Base-by-base conservation (phyloP, 35 echinoderm and acorn worm genomes). In the Heliocidaris erythrogramma region DNA sequence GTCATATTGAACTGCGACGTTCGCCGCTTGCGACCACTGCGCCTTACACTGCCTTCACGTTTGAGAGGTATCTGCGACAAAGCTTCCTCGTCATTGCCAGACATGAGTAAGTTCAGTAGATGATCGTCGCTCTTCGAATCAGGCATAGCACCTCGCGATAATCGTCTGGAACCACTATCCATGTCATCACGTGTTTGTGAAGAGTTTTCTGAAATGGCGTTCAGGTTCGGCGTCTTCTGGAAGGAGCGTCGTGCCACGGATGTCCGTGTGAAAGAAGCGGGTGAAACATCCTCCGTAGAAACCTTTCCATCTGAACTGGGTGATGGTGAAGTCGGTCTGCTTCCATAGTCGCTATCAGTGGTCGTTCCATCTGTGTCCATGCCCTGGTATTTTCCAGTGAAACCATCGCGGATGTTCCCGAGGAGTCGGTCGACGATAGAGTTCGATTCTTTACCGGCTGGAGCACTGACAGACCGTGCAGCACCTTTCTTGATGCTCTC, bases 371-470 rank as follows among this genome's bases (percentile, higher is more conserved):
- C 50, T 13, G 17, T 85, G n/a, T 94, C 93, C 18, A 94, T 48
- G 21, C 59, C 94, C 30, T 93, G 93, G 16, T 96, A 92, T 42
- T 91, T 86, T 88, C 49, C 30, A 13, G 96, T 86, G 85, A 99
- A 97, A 5, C 98, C 98, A 65, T 92, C 95, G 13, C 95, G 95
- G 94, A 97, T 96, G 49, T 96, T 96, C 16, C 96, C 96, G 3
- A 99, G 92, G 29, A 99, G 65, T 69, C 89, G 96, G 30, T 99
- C 97, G 6, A 96, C 94, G 71, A 96, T 97, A 18, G 97, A 92
- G 30, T 94, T 95, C 2, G 96, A 91, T 85, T 94, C 95, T 56
- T 86, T 88, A n/a, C 97, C 96, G 48, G 95, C 85, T 91, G 86
- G 21, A 42, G 93, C 94, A 85, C 50, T 95, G 53, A 85, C 89